phyloP scores from a whole-genome alignment of 1,140 invertebrate species.

The Bombus confusus region DNA sequence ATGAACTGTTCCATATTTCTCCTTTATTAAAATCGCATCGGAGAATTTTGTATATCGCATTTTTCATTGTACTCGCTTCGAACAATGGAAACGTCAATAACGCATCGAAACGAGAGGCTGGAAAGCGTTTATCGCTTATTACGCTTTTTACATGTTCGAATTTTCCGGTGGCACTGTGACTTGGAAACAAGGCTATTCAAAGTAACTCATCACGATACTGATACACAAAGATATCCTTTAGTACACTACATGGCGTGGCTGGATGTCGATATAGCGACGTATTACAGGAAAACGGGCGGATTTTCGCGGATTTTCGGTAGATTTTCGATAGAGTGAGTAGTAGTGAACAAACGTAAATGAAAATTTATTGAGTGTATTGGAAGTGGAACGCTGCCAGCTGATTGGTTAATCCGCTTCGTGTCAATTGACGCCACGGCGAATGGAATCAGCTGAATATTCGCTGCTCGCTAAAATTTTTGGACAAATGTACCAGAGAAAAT shows the following conservation, averaged over 20 bases:
- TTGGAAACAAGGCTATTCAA: no score
- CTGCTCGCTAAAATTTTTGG: not conserved
- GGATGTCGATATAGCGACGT: no score
- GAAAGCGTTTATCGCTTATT: not conserved
- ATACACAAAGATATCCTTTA: not conserved
- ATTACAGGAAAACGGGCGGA: not conserved
- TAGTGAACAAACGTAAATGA: not conserved
- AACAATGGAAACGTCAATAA: not conserved
- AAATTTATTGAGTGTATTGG: conserved; percentile 19
- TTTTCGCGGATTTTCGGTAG: not conserved
- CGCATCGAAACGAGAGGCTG: not conserved
- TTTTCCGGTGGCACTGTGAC: no score
- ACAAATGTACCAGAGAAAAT: not conserved
- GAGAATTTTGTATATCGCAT: not conserved
- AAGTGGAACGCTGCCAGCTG: conserved; percentile 6
- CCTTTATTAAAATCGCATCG: no score
- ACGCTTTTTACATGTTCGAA: not conserved
- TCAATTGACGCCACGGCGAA: conserved; percentile 28
- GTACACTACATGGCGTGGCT: not conserved
- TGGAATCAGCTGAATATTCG: conserved; percentile 2
- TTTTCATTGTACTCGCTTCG: not conserved
- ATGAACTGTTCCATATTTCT: no score
- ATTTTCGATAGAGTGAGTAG: not conserved
- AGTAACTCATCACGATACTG: no score
- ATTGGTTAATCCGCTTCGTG: conserved; percentile 24